These are phyloP conservation scores for Planococcus citri DNA, from an alignment of 1,140 invertebrate genomes.

Conservation along the genomic window DNA sequence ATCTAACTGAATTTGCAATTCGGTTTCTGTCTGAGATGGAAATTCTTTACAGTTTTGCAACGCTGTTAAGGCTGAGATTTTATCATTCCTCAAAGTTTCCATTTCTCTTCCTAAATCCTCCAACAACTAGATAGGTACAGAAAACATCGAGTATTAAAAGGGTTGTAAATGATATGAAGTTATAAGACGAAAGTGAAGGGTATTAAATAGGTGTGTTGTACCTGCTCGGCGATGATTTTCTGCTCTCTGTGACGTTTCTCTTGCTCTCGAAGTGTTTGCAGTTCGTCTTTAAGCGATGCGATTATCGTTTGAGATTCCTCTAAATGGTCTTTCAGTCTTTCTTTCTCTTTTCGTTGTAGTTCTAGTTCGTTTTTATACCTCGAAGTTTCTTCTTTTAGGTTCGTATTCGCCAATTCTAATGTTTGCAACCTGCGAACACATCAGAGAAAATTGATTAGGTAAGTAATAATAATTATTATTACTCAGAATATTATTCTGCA, in stretches of 20 bases:
- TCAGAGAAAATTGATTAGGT: neutral
- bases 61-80: constrained; percentile 38
- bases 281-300: constrained; percentile 41
- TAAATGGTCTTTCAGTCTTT: constrained; percentile 37
- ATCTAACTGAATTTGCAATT: constrained; percentile 28
- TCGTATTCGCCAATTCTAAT: constrained; percentile 62
- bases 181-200: too few relatives aligned
- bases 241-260: constrained; percentile 43
- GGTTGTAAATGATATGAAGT: too few relatives aligned
- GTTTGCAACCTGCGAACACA: constrained; percentile 47
- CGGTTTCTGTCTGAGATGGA: constrained; percentile 23
- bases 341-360: constrained; percentile 40
- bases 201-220: too few relatives aligned
- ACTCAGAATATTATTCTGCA: neutral
- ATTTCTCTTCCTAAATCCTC: constrained; percentile 59
- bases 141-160: neutral
- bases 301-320: constrained; percentile 44
- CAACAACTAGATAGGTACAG: constrained; percentile 38
- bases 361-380: constrained; percentile 44
- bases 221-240: constrained; percentile 36
- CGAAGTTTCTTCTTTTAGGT: constrained; percentile 59
- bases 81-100: constrained; percentile 40
- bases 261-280: constrained; percentile 40
- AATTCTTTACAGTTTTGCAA: constrained; percentile 31
- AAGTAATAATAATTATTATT: too few relatives aligned